phyloP scores from a whole-genome alignment of 2,113 vertebrate species.

The Mus spicilegus region DNA sequence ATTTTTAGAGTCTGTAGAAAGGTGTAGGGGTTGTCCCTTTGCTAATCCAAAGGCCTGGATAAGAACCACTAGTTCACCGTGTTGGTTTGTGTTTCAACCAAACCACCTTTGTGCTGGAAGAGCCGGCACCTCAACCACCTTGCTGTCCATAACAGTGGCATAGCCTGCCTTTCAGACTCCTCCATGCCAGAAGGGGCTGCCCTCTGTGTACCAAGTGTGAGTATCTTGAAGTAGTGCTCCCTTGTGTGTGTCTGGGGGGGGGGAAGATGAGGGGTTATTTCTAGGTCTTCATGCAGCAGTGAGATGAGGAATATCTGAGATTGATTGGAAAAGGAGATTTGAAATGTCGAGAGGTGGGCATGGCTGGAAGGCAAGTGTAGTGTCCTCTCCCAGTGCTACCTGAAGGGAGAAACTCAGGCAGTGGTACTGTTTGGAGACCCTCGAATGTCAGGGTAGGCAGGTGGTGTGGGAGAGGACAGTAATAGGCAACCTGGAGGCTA shows the following conservation, averaged over 20 bases:
- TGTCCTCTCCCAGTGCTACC: background rate
- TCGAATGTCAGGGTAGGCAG: background rate
- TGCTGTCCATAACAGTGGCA: too few relatives aligned
- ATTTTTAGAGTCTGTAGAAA: background rate
- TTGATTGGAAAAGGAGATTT: background rate
- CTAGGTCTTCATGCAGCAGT: background rate
- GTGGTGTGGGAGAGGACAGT: background rate
- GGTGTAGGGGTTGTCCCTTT: background rate
- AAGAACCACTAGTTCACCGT: background rate
- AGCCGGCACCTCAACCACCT: too few relatives aligned
- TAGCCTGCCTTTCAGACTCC: too few relatives aligned
- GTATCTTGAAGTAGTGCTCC: background rate
- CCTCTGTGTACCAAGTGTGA: background rate
- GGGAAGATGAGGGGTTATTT: background rate
- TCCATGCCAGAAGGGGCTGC: too few relatives aligned
- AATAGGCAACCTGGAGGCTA: background rate
- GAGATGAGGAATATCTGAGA: background rate
- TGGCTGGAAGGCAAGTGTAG: background rate
- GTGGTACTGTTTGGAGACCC: background rate
- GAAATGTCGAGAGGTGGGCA: background rate
- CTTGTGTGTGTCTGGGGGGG: background rate
- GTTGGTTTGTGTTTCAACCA: rapidly evolving
- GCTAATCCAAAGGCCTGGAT: background rate
- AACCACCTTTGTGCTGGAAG: too few relatives aligned
- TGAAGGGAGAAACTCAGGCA: background rate